phyloP scores from a whole-genome alignment of 2,113 vertebrate species.

The Antennarius striatus region DNA sequence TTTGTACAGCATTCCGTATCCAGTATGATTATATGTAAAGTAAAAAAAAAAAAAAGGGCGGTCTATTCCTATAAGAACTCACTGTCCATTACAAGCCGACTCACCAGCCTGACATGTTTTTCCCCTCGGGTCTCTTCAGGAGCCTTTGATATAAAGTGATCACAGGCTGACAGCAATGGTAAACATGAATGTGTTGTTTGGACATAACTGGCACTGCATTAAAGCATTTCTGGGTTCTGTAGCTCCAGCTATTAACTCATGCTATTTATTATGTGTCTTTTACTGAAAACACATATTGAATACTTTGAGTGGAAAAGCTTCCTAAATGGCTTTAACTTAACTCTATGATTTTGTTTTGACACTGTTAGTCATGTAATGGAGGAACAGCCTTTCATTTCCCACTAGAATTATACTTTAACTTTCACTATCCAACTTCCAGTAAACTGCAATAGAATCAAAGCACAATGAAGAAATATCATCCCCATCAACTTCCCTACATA shows the following conservation, averaged over 20 bases:
- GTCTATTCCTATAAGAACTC: too few species aligned
- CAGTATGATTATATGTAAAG: too few species aligned
- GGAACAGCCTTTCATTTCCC: constrained; percentile 13
- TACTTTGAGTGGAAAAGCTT: constrained; percentile 7
- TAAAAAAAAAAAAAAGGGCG: too few species aligned
- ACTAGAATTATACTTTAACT: constrained; percentile 18
- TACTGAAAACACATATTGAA: constrained; percentile 6
- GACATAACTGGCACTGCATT: constrained; percentile 2
- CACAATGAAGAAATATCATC: constrained; percentile 2
- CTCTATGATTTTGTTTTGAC: constrained; percentile 2
- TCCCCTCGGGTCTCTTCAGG: constrained; percentile 35
- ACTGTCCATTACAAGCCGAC: constrained; percentile 32
- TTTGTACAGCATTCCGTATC: too few species aligned
- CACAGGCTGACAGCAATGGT: constrained; percentile 32
- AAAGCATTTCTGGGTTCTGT: constrained; percentile 13
- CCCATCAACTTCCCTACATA: neutral
- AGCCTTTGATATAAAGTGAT: constrained; percentile 55
- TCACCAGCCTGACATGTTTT: constrained; percentile 40
- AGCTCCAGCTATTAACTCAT: constrained; percentile 24
- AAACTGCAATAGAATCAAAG: constrained; percentile 16
- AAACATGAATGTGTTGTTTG: constrained; percentile 22
- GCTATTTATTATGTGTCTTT: neutral
- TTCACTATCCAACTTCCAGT: neutral
- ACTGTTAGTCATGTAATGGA: constrained; percentile 9
- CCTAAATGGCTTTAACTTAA: constrained; percentile 4